Evolutionary conservation across 2,888 invertebrate genomes (phyloP).

Genomic region (Callimorpha dominula): DNA sequence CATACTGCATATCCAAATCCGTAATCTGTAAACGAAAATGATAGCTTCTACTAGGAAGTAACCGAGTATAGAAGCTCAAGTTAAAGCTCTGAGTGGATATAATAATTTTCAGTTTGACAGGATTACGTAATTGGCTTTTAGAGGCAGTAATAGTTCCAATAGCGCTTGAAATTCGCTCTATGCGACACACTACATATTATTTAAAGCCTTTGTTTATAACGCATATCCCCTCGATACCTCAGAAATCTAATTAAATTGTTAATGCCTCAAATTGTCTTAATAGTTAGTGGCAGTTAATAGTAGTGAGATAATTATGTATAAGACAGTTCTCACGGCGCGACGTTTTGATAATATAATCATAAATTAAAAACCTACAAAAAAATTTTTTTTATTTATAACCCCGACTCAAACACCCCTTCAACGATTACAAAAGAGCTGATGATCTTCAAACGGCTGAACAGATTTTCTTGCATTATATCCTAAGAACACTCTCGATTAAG

Average conservation of each 20-base stretch:
- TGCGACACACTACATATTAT: slow-evolving; percentile 25
- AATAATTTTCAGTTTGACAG: slow-evolving; percentile 13
- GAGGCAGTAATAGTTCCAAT: slow-evolving; percentile 1
- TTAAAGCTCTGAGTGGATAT: slow-evolving; percentile 4
- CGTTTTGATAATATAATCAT: background rate
- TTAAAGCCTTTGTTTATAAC: slow-evolving; percentile 32
- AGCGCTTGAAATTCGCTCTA: slow-evolving; percentile 23
- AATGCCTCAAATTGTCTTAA: background rate
- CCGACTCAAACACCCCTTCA: too few relatives aligned
- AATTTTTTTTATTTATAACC: too few relatives aligned
- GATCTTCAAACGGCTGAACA: too few relatives aligned
- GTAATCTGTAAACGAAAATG: background rate
- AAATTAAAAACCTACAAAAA: too few relatives aligned
- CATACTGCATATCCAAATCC: background rate
- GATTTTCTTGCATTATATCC: too few relatives aligned
- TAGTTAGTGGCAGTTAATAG: background rate
- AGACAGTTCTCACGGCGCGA: background rate
- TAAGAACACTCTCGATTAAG: too few relatives aligned
- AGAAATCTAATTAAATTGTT: slow-evolving; percentile 39
- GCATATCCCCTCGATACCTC: slow-evolving; percentile 31
- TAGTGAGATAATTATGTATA: background rate
- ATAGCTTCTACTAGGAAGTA: background rate
- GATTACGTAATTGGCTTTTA: slow-evolving; percentile 15
- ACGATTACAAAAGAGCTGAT: too few relatives aligned
- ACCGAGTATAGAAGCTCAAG: background rate